These are phyloP conservation scores for Gallinago jamesoni DNA, from an alignment of 2,113 vertebrate species.

Conservation along the genomic window DNA sequence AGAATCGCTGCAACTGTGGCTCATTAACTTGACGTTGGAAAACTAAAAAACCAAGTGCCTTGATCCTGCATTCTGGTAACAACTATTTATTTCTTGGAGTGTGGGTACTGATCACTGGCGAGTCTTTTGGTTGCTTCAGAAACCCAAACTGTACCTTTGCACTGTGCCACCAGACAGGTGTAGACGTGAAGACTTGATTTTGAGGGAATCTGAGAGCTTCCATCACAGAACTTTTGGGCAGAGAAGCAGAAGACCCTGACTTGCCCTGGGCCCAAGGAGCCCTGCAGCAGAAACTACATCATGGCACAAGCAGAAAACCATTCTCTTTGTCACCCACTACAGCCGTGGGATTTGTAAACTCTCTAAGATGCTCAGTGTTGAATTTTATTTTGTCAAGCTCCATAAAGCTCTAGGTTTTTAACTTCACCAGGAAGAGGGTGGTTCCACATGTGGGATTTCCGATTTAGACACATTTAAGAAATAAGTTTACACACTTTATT, in stretches of 20 bases:
- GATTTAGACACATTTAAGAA: neutral
- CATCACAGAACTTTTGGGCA: neutral
- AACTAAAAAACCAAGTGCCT: neutral
- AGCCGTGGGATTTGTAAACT: neutral
- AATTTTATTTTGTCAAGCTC: neutral
- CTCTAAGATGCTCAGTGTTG: neutral
- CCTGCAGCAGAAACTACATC: neutral
- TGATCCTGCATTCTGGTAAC: neutral
- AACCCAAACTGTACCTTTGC: neutral
- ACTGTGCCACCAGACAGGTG: neutral
- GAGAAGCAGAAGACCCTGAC: neutral
- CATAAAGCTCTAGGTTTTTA: neutral
- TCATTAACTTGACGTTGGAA: accelerated
- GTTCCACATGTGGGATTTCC: neutral
- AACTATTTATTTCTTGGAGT: neutral
- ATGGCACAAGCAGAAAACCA: neutral
- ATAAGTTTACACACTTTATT: neutral
- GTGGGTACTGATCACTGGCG: neutral
- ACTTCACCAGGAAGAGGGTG: neutral
- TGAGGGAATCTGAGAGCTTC: neutral
- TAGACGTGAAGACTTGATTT: neutral
- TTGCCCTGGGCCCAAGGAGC: neutral
- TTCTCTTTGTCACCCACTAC: neutral
- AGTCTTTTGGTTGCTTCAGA: neutral
- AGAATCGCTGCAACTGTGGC: neutral